A percentile compares a stretch with the other conserved stretches of the same genome.
Conservation (phyloP, 2,113 vertebrate species). For the Brachyhypopomus occidentalis region DNA sequence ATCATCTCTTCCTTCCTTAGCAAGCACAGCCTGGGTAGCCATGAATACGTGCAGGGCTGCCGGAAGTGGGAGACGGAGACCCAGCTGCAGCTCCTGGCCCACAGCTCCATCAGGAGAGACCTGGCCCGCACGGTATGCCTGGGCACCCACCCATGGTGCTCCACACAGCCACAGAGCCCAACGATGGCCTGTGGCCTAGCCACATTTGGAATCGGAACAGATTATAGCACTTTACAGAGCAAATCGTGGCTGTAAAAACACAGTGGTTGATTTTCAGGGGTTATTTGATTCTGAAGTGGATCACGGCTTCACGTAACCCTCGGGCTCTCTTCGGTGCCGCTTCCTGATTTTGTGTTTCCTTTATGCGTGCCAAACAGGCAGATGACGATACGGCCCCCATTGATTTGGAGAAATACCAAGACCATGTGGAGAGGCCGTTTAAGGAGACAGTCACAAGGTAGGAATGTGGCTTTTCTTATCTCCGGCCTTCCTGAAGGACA, state of each 20-base stretch:
- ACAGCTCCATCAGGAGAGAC: conserved; percentile 79
- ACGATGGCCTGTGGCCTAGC: background rate
- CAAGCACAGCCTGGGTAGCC: conserved; percentile 93
- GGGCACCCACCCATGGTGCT: too few relatives aligned
- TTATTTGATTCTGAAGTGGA: too few relatives aligned
- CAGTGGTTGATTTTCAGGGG: background rate
- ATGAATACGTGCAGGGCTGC: conserved; percentile 98
- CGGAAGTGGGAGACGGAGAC: conserved; percentile 97
- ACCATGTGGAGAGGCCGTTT: conserved; percentile 87
- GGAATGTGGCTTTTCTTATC: conserved; percentile 10
- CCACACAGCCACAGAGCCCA: background rate
- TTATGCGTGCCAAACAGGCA: conserved; percentile 68
- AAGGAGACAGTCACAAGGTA: conserved; percentile 91
- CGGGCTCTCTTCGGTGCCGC: too few relatives aligned
- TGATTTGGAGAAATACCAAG: conserved; percentile 83
- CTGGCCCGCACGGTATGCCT: conserved; percentile 83
- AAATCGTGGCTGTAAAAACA: background rate
- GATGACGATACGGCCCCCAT: conserved; percentile 85
- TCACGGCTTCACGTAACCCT: too few relatives aligned
- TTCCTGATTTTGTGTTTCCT: background rate
- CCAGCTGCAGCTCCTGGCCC: conserved; percentile 87
- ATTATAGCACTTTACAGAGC: background rate
- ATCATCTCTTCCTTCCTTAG: conserved; percentile 66
- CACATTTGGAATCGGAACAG: background rate
- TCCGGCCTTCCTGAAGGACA: background rate